phyloP scores from a whole-genome alignment of 2,888 invertebrate genomes.

The Metopia argyrocephala region DNA sequence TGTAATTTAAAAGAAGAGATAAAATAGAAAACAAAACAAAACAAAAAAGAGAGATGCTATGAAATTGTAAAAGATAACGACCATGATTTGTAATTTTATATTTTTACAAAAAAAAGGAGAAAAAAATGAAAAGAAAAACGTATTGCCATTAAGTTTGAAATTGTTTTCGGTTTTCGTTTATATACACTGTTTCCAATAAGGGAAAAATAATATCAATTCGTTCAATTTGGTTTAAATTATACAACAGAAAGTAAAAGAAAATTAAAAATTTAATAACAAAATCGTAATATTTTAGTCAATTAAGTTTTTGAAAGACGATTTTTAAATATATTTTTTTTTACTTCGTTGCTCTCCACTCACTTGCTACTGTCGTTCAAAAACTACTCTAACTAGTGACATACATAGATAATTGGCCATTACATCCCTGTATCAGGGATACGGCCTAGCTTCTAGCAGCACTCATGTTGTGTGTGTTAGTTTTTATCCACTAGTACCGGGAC shows the following conservation, averaged over 20 bases:
- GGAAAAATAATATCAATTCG: background rate
- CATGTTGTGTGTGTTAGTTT: no score
- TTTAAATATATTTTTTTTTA: no score
- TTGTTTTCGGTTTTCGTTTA: background rate
- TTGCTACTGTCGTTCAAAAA: no score
- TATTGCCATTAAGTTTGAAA: background rate
- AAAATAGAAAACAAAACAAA: constrained; percentile 18
- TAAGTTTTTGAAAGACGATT: no score
- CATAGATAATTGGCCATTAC: no score
- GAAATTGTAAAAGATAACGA: constrained; percentile 29
- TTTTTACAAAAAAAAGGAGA: background rate
- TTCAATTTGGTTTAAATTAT: constrained; percentile 11
- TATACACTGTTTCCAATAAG: background rate
- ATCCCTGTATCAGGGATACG: no score
- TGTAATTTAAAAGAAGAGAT: background rate
- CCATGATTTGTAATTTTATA: constrained; percentile 32
- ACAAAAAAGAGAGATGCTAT: background rate
- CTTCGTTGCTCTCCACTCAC: no score
- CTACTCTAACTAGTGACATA: no score
- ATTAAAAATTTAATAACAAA: background rate
- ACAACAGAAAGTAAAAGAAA: background rate
- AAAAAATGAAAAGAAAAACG: background rate
- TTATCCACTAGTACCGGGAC: no score
- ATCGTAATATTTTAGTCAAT: no score
- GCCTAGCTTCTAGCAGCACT: no score